phyloP scores from a whole-genome alignment of 2,888 invertebrate genomes.

The Camponotus fellah region DNA sequence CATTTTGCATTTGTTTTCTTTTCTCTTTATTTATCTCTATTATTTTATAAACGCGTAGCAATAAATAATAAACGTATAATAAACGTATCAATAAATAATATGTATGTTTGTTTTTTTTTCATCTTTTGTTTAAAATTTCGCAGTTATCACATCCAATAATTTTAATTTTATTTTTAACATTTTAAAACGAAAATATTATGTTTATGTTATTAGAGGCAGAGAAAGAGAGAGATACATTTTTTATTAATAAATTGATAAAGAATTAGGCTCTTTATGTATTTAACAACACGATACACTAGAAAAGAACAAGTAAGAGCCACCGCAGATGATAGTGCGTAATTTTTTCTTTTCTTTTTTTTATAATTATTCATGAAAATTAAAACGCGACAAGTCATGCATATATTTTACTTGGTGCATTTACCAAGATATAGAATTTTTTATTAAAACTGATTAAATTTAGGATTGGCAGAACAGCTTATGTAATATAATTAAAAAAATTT shows the following conservation, averaged over 20 bases:
- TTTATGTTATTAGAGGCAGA: neutral
- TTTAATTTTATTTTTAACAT: neutral
- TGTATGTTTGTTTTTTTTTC: neutral
- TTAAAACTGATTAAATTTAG: neutral
- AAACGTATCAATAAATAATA: too few species aligned
- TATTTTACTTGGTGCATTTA: too few species aligned
- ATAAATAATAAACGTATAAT: too few species aligned
- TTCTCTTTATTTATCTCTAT: neutral
- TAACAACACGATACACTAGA: too few species aligned
- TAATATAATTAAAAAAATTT: neutral
- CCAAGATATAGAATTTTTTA: too few species aligned
- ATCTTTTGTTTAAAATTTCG: neutral
- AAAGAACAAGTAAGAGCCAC: too few species aligned
- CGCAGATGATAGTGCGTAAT: too few species aligned
- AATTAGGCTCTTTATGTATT: too few species aligned
- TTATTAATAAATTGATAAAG: too few species aligned
- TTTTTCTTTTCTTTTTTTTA: too few species aligned
- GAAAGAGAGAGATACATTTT: neutral
- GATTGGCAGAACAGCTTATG: neutral
- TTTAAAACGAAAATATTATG: neutral
- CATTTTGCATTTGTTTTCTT: neutral
- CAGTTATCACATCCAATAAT: neutral
- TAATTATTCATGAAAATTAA: too few species aligned
- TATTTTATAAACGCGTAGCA: neutral
- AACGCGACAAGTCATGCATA: too few species aligned